phyloP scores from a whole-genome alignment of 2,113 vertebrate genomes.

The Ptilonorhynchus violaceus region DNA sequence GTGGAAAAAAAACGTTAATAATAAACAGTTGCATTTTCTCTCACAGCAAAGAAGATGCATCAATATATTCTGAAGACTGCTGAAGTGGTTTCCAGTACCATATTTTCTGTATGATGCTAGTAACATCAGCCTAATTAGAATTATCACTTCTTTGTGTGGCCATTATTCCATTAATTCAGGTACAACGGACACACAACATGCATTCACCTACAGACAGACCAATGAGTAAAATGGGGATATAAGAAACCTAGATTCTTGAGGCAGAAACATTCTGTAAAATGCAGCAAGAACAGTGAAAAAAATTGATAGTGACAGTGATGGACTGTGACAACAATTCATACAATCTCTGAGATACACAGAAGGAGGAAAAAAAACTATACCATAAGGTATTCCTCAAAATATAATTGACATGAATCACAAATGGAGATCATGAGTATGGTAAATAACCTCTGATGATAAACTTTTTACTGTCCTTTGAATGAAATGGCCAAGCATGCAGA shows the following conservation, averaged over 20 bases:
- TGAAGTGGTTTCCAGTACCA: not conserved
- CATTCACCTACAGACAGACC: not conserved
- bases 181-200: not conserved
- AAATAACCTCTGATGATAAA: conserved; percentile 34
- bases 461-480: conserved; percentile 32
- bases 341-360: not conserved
- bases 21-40: not conserved
- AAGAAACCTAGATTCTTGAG: not conserved
- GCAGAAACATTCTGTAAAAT: not conserved
- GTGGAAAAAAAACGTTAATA: not conserved
- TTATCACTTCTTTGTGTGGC: not conserved
- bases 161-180: not conserved
- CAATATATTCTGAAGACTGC: not conserved
- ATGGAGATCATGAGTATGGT: not conserved
- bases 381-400: not conserved
- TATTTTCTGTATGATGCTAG: not conserved
- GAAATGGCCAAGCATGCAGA: conserved; percentile 67
- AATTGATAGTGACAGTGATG: not conserved
- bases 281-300: not conserved
- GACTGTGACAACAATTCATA: not conserved
- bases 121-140: not conserved
- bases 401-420: not conserved
- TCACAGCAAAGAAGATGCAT: not conserved
- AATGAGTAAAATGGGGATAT: not conserved
- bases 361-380: not conserved